A percentile compares a stretch with the other conserved stretches of the same genome.
These are phyloP conservation scores for Limnephilus rhombicus DNA, from an alignment of 2,888 invertebrate genomes.

Conservation along the genomic window DNA sequence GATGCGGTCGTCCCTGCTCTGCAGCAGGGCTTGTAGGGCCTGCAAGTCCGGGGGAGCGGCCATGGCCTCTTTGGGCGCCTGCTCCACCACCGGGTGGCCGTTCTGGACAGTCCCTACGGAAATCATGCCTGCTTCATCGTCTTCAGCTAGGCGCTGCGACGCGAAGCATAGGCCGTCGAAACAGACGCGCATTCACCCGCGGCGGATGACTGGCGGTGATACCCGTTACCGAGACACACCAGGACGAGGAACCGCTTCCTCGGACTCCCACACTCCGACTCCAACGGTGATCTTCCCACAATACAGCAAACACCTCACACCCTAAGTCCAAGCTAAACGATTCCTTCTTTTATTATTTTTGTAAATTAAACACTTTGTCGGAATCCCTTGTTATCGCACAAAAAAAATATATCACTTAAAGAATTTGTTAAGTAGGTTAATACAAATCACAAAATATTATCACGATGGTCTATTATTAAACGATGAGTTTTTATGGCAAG, in stretches of 20 bases:
- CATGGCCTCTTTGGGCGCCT: slow-evolving; percentile 72
- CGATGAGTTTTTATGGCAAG: neutral
- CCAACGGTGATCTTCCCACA: neutral
- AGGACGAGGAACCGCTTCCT: slow-evolving; percentile 68
- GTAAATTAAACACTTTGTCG: neutral
- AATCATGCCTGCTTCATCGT: slow-evolving; percentile 82
- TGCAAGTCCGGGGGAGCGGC: slow-evolving; percentile 81
- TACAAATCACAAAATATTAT: slow-evolving; percentile 1
- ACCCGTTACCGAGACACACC: slow-evolving; percentile 66
- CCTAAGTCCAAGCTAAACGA: neutral
- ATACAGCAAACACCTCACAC: neutral
- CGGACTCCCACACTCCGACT: neutral
- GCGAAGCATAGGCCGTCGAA: slow-evolving; percentile 94
- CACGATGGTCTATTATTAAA: slow-evolving; percentile 8
- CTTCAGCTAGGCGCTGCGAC: slow-evolving; percentile 90
- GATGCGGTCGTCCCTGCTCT: slow-evolving; percentile 84
- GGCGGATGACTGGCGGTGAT: slow-evolving; percentile 68
- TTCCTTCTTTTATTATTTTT: neutral
- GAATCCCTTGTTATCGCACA: neutral
- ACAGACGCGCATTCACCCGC: slow-evolving; percentile 93
- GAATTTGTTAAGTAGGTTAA: neutral
- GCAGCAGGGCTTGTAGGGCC: slow-evolving; percentile 80
- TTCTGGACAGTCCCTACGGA: slow-evolving; percentile 68
- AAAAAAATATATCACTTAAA: neutral
- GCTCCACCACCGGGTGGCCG: slow-evolving; percentile 69